phyloP scores from a whole-genome alignment of 2,113 vertebrate genomes.

The Pyxicephalus adspersus region DNA sequence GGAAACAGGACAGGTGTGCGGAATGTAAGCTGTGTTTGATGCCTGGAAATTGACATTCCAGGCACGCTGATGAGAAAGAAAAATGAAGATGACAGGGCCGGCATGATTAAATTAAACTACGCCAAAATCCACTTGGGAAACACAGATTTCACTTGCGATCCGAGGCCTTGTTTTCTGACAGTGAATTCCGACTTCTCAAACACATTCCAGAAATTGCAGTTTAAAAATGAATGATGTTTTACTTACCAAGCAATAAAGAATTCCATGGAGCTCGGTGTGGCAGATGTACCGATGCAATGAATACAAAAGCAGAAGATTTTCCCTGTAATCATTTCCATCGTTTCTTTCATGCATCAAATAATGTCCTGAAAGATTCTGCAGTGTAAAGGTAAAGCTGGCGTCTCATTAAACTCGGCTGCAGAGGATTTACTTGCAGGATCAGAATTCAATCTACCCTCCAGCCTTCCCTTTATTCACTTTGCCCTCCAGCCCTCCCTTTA shows the following conservation, averaged over 20 bases:
- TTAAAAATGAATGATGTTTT: constrained; percentile 59
- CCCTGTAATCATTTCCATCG: constrained; percentile 2
- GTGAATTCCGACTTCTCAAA: constrained; percentile 54
- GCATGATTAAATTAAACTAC: constrained; percentile 57
- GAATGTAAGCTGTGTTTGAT: constrained; percentile 51
- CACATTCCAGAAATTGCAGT: constrained; percentile 56
- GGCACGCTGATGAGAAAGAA: constrained; percentile 57
- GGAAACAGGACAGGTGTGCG: constrained; percentile 26
- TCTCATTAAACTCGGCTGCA: no score
- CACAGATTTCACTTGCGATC: constrained; percentile 36
- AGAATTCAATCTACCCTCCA: no score
- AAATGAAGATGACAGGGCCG: constrained; percentile 56
- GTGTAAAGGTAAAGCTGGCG: background rate
- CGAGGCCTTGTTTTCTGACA: constrained; percentile 44
- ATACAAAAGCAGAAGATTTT: constrained; percentile 24
- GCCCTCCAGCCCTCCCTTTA: no score
- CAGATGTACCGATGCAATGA: constrained; percentile 40
- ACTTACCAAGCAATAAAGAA: constrained; percentile 46
- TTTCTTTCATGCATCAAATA: constrained; percentile 9
- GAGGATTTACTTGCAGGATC: no score
- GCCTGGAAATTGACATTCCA: constrained; percentile 52
- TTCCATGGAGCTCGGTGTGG: background rate
- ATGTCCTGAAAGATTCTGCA: background rate
- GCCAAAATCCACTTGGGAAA: constrained; percentile 51
- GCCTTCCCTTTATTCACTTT: no score